Evolutionary conservation across 2,888 invertebrate species (phyloP).

Genomic region (Mythimna albipuncta): DNA sequence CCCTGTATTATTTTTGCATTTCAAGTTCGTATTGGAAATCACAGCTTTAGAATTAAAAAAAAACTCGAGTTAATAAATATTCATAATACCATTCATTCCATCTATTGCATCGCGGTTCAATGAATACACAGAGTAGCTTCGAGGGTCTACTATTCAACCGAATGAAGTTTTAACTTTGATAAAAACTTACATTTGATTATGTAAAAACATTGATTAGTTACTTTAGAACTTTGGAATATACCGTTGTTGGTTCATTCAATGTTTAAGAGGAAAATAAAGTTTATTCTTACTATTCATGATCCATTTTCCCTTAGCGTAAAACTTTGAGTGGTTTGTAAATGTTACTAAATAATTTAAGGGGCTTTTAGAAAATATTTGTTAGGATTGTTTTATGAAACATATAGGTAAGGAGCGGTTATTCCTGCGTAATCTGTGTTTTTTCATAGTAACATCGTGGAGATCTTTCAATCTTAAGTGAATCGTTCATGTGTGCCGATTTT

Average conservation of each 20-base stretch:
- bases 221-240: slow-evolving; percentile 17
- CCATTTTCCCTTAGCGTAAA: slow-evolving; percentile 7
- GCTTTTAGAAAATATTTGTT: slow-evolving; percentile 9
- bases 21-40: slow-evolving; percentile 13
- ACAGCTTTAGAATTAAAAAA: slow-evolving; percentile 18
- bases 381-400: background rate
- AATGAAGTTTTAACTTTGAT: slow-evolving; percentile 46
- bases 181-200: slow-evolving; percentile 46
- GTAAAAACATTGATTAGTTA: slow-evolving; percentile 36
- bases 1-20: slow-evolving; percentile 53
- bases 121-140: slow-evolving; percentile 24
- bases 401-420: no score
- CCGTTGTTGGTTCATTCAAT: slow-evolving; percentile 16
- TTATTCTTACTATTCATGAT: slow-evolving; percentile 7
- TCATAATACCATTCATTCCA: slow-evolving; percentile 60
- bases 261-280: slow-evolving; percentile 14
- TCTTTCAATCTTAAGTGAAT: no score
- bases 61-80: slow-evolving; percentile 62
- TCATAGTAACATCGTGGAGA: no score
- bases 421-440: no score
- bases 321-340: slow-evolving; percentile 26
- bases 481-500: no score
- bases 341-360: slow-evolving; percentile 2
- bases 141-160: slow-evolving; percentile 26
- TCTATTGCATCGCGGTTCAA: slow-evolving; percentile 49